Evolutionary conservation across 2,888 invertebrate species (phyloP).

Genomic region (Pterobdella sp.): DNA sequence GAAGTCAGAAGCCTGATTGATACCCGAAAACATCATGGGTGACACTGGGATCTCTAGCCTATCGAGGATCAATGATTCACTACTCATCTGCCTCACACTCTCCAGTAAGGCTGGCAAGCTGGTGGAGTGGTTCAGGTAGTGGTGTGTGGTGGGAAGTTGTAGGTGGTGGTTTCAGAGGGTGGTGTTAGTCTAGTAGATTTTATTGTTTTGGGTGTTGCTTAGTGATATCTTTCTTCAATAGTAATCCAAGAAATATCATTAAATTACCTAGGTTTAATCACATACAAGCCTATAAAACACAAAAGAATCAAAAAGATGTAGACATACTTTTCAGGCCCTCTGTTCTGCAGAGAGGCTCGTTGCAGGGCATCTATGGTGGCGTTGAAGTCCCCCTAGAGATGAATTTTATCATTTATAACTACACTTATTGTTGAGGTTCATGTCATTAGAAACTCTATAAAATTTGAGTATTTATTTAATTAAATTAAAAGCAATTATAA

Average conservation of each 20-base stretch:
- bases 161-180: background rate
- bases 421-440: too few species aligned
- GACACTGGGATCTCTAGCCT: slow-evolving; percentile 57
- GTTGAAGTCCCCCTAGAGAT: slow-evolving; percentile 63
- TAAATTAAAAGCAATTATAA: background rate
- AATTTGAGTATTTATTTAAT: too few species aligned
- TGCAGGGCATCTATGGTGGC: slow-evolving; percentile 77
- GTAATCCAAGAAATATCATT: too few species aligned
- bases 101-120: slow-evolving; percentile 70
- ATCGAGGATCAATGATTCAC: slow-evolving; percentile 67
- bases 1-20: slow-evolving; percentile 74
- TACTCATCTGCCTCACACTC: slow-evolving; percentile 62
- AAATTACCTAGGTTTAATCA: too few species aligned
- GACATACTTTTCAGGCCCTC: slow-evolving; percentile 66
- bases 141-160: background rate
- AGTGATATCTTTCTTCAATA: too few species aligned
- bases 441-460: too few species aligned
- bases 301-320: too few species aligned
- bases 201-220: background rate
- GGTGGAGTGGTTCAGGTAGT: slow-evolving; percentile 19
- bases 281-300: too few species aligned
- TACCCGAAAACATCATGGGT: slow-evolving; percentile 82
- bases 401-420: background rate
- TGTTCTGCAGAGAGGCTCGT: slow-evolving; percentile 64
- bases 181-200: background rate